Conservation (phyloP, 2,797 vertebrate genomes). For the Phoebastria nigripes region DNA sequence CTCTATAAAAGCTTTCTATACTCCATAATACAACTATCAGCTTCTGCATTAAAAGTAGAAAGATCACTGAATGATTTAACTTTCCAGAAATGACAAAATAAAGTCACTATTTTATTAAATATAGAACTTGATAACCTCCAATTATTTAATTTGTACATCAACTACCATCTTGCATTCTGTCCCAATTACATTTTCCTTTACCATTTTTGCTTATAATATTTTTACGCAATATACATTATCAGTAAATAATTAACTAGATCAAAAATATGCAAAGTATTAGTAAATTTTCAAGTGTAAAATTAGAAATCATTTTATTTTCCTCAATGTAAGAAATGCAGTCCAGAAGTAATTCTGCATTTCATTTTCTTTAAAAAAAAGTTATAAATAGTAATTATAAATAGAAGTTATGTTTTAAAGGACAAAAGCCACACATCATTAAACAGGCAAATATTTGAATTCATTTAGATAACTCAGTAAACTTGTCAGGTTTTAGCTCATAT, state of each 20-base stretch:
- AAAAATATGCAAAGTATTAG: not conserved
- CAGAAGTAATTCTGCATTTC: not conserved
- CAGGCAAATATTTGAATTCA: not conserved
- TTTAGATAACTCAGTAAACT: not conserved
- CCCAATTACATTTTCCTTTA: not conserved
- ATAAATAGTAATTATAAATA: not conserved
- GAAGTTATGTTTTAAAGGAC: not conserved
- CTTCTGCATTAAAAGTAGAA: not conserved
- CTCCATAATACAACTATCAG: not conserved
- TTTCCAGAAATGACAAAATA: not conserved
- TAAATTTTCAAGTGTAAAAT: not conserved
- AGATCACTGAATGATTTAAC: not conserved
- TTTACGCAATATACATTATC: not conserved
- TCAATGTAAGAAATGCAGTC: not conserved
- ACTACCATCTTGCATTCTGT: not conserved
- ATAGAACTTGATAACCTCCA: not conserved
- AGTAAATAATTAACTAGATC: not conserved
- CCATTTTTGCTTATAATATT: not conserved
- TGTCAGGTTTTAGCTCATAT: not conserved
- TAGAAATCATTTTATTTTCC: not conserved
- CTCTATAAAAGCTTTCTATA: not conserved
- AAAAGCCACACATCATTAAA: not conserved
- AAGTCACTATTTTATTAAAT: not conserved
- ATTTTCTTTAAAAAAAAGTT: not conserved
- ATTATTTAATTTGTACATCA: not conserved